These are phyloP conservation scores for Xenopus laevis DNA, from an alignment of 2,113 vertebrate species.

Conservation along the genomic window DNA sequence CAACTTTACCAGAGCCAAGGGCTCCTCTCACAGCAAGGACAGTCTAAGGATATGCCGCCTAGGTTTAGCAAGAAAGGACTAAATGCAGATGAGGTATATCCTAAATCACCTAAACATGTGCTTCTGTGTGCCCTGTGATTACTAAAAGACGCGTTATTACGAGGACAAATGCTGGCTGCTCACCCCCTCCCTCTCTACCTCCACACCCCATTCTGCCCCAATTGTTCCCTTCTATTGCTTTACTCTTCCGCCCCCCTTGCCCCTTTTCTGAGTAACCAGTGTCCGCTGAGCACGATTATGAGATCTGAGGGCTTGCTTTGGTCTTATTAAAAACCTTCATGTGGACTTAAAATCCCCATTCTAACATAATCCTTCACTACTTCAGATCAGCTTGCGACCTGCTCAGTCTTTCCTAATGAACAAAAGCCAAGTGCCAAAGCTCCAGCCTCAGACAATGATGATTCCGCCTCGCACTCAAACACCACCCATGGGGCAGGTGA, in stretches of 20 bases:
- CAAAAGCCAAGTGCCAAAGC: conserved; percentile 98
- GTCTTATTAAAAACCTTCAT: too few species aligned
- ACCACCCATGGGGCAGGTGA: conserved; percentile 94
- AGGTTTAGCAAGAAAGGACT: conserved; percentile 98
- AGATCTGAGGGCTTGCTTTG: conserved; percentile 84
- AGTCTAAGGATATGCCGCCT: conserved; percentile 96
- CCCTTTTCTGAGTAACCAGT: conserved; percentile 67
- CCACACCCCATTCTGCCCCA: background rate
- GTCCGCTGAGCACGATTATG: conserved; percentile 90
- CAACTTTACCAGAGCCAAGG: conserved; percentile 98
- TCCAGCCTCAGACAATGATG: conserved; percentile 97
- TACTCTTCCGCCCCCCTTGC: conserved; percentile 47
- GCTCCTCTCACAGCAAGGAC: conserved; percentile 90
- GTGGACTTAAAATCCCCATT: conserved; percentile 36
- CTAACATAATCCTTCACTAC: conserved; percentile 23
- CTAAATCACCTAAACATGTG: conserved; percentile 42
- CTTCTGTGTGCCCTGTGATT: conserved; percentile 83
- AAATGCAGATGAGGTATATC: conserved; percentile 92
- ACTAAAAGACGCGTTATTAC: conserved; percentile 96
- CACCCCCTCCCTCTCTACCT: conserved; percentile 25
- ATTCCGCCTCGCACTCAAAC: conserved; percentile 95
- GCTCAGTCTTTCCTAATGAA: conserved; percentile 96
- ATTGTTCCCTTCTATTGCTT: conserved; percentile 33
- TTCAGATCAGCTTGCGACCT: conserved; percentile 94
- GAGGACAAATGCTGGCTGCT: conserved; percentile 81